Base-by-base conservation (phyloP, 2,797 vertebrate genomes). In the Halcyon smyrnensis region DNA sequence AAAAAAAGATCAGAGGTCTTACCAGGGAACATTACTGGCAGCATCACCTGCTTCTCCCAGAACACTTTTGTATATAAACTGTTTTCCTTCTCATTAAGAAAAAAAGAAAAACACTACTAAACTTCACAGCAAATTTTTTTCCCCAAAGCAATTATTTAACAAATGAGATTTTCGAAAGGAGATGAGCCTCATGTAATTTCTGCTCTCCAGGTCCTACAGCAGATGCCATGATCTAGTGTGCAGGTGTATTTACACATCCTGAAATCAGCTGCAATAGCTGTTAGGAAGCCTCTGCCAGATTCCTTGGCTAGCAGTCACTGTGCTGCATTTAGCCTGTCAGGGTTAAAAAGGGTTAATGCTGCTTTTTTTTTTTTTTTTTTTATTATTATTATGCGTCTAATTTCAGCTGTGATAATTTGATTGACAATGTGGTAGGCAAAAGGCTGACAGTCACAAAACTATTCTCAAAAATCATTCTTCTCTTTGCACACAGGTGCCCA, bases 401-500 rank as follows among this genome's bases (percentile, higher is more conserved):
- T 13, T 51, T 84, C 63, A 79, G 45, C 69, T 75, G 64, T 93
- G 87, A 74, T 77, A 59, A 94, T 92, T 81, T 97, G 94, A 94
- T 83, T 64, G 90, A 95, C 82, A 97, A 80, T 78, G 96, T 30
- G 34, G 73, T 84, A 96, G 68, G 74, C 32, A 84, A 93, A 94
- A 88, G 67, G 74, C 80, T 51, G 68, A 89, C 63, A 91, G 77
- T 75, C 79, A 96, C 54, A 50, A 90, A 95, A 96, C 70, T 93
- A 69, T 89, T 96, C 89, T 89, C 79, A 97, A 82, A 95, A 97
- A 90, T 76, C 18, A 82, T 87, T 96, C 36, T 95, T 93, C 37
- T 86, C 69, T 91, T 96, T 84, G 84, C 30, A 94, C 28, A 28
- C 34, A 39, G 71, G 86, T 85, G 74, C 81, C 77, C 89, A 94